Conservation (phyloP, 2,113 vertebrate species). For the Geothlypis trichas region DNA sequence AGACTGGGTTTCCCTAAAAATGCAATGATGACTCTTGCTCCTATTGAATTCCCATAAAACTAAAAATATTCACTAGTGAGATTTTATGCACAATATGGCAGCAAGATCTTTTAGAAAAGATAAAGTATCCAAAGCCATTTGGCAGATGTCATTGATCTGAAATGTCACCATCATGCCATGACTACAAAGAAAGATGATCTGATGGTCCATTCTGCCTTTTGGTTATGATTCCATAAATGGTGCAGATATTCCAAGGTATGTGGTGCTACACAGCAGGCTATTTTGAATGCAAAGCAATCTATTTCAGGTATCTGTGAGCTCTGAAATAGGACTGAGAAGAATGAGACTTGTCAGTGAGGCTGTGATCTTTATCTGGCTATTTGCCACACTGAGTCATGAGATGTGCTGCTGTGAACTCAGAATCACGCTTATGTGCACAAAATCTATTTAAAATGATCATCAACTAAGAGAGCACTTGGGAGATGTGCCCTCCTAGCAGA, state of each 20-base stretch:
- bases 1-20: not conserved
- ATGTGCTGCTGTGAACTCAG: not conserved
- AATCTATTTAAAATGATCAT: not conserved
- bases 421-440: not conserved
- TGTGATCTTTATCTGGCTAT: not conserved
- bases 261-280: not conserved
- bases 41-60: not conserved
- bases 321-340: conserved; percentile 35
- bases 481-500: not conserved
- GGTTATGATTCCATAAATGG: not conserved
- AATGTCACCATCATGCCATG: not conserved
- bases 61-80: not conserved
- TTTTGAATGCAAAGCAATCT: not conserved
- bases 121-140: not conserved
- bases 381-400: not conserved
- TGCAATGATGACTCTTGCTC: not conserved
- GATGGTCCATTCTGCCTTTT: not conserved
- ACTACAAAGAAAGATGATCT: not conserved
- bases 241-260: not conserved
- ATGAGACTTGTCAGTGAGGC: not conserved
- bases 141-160: not conserved
- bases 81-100: not conserved
- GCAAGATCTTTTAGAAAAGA: not conserved
- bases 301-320: not conserved
- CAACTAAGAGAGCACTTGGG: not conserved